phyloP scores from a whole-genome alignment of 1,140 invertebrate genomes.

The Conus ventricosus region DNA sequence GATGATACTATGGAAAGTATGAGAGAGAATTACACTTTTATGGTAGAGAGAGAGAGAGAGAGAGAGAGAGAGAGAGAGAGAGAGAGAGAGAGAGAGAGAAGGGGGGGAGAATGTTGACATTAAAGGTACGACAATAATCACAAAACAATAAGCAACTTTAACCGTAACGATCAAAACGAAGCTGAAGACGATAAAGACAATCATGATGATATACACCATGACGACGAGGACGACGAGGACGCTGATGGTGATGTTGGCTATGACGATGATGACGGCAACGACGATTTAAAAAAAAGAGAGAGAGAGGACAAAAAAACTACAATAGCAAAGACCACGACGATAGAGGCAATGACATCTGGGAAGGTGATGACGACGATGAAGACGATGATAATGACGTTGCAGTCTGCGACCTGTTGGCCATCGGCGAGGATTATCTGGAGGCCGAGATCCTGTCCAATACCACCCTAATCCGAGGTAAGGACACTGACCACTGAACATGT shows the following conservation, averaged over 20 bases:
- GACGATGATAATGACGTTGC: not conserved
- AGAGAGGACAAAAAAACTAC: too few relatives aligned
- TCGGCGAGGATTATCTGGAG: conserved; percentile 21
- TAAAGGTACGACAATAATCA: too few relatives aligned
- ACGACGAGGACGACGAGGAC: not conserved
- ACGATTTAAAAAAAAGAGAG: too few relatives aligned
- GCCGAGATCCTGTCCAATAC: conserved; percentile 5
- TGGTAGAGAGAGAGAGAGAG: too few relatives aligned
- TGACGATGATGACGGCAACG: not conserved
- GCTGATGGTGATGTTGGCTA: not conserved
- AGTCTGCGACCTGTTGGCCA: conserved; percentile 11
- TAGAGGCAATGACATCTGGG: not conserved
- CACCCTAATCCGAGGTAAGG: not conserved
- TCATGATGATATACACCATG: not conserved
- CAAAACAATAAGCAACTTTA: too few relatives aligned
- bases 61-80: too few relatives aligned
- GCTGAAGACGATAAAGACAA: not conserved
- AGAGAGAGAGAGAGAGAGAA: too few relatives aligned
- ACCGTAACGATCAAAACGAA: too few relatives aligned
- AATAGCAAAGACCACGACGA: not conserved
- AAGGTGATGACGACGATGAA: not conserved
- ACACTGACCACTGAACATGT: too few relatives aligned
- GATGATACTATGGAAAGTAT: too few relatives aligned
- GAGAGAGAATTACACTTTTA: too few relatives aligned
- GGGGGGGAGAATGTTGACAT: too few relatives aligned